A percentile compares a stretch with the other conserved stretches of the same genome.
phyloP scores from a whole-genome alignment of 2,113 vertebrate genomes.

The Lasiurus borealis region DNA sequence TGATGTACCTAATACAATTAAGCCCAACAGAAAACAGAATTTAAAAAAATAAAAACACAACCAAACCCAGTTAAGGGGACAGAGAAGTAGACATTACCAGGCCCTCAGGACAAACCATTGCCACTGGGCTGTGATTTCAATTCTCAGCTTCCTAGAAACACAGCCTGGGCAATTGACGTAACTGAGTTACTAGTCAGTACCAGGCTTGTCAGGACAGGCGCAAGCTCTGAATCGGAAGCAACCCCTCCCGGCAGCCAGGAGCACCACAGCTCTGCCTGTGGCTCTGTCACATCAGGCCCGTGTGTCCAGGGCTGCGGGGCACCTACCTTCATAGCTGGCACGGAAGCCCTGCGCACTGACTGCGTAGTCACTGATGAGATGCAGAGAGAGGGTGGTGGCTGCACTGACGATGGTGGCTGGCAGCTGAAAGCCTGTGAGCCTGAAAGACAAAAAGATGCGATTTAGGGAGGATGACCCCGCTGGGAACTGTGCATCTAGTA shows the following conservation, averaged over 20 bases:
- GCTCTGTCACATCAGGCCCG: background rate
- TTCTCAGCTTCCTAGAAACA: background rate
- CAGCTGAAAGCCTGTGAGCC: constrained; percentile 98
- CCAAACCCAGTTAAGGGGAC: background rate
- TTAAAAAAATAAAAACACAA: constrained; percentile 33
- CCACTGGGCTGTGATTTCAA: background rate
- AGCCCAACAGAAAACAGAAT: constrained; percentile 13
- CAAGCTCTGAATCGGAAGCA: background rate
- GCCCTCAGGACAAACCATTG: background rate
- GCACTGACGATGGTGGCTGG: constrained; percentile 96
- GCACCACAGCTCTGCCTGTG: fast-evolving
- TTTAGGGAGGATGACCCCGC: background rate
- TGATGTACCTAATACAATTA: constrained; percentile 31
- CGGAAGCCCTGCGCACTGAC: constrained; percentile 99
- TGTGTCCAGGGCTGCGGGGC: fast-evolving
- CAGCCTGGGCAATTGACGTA: background rate
- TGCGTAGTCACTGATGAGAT: constrained; percentile 96
- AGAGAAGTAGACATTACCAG: background rate
- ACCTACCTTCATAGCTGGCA: constrained; percentile 96
- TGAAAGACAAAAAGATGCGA: constrained; percentile 84
- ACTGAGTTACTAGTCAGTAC: constrained; percentile 10
- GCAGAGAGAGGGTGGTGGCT: constrained; percentile 93
- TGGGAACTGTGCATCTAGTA: background rate
- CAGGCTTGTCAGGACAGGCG: background rate
- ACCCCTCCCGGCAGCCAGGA: no score